These are phyloP conservation scores for Aphidius colemani DNA, from an alignment of 2,888 invertebrate species.

Conservation along the genomic window DNA sequence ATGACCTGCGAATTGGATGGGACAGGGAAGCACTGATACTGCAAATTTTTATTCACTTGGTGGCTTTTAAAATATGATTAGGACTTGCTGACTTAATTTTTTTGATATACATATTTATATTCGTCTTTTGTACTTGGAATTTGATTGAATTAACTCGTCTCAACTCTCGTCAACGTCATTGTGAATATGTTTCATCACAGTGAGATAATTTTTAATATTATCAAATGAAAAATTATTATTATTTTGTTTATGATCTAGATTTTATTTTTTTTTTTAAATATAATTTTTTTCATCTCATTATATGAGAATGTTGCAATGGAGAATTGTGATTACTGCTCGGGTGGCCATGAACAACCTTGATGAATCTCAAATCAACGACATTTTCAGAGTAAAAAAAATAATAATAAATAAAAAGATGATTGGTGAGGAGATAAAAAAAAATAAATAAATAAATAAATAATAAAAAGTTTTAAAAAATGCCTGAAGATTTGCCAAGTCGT, in stretches of 20 bases:
- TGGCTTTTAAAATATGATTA: constrained; percentile 14
- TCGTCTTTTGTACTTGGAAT: no score
- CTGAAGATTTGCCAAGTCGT: constrained; percentile 37
- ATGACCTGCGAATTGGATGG: constrained; percentile 37
- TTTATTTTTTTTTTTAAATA: neutral
- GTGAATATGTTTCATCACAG: neutral
- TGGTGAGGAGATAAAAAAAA: constrained; percentile 24
- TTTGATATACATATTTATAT: constrained; percentile 1
- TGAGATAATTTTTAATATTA: neutral
- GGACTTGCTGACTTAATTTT: constrained; percentile 14
- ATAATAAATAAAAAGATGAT: constrained; percentile 35
- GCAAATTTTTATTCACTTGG: constrained; percentile 11
- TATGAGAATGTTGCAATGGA: neutral
- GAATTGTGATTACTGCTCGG: constrained; percentile 27
- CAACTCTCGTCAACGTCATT: constrained; percentile 14
- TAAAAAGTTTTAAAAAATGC: constrained; percentile 34
- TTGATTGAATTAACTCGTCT: constrained; percentile 15
- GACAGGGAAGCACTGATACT: constrained; percentile 38
- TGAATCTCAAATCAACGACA: constrained; percentile 15
- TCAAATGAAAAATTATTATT: neutral
- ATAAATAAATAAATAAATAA: constrained; percentile 23
- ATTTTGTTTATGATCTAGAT: neutral
- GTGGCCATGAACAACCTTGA: constrained; percentile 36
- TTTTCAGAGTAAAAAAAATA: neutral
- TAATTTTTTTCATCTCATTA: neutral